These are phyloP conservation scores for Sebastes minor DNA, from an alignment of 2,797 vertebrate genomes.

Conservation along the genomic window DNA sequence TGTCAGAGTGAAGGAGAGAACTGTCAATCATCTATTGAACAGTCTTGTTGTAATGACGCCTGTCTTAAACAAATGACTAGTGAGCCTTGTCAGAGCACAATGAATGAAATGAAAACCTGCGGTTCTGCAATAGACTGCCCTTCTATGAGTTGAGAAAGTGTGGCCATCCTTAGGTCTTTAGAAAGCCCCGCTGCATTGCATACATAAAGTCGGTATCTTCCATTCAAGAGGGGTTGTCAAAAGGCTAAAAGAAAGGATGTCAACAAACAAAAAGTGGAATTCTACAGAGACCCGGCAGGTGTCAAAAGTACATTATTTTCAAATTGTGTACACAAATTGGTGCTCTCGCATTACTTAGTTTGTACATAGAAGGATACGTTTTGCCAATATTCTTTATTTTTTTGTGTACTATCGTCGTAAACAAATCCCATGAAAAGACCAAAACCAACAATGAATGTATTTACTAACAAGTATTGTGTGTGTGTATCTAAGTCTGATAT, in stretches of 20 bases:
- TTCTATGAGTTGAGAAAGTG: neutral
- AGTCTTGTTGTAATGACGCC: neutral
- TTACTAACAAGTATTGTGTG: too few species aligned
- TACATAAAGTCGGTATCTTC: neutral
- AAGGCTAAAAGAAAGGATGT: neutral
- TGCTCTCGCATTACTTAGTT: neutral
- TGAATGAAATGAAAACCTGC: neutral
- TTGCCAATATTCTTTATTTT: neutral
- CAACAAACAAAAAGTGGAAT: neutral
- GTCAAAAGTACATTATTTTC: neutral
- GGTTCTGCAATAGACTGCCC: neutral
- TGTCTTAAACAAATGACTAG: neutral
- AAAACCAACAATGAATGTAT: too few species aligned
- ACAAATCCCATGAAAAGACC: too few species aligned
- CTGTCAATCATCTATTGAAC: slow-evolving; percentile 39
- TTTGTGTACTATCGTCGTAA: neutral
- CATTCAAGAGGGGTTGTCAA: neutral
- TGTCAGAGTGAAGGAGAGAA: slow-evolving; percentile 10
- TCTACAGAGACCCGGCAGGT: neutral
- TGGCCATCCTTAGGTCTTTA: neutral
- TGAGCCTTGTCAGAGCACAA: neutral
- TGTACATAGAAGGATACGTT: neutral
- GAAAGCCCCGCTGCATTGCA: neutral
- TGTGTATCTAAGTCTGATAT: too few species aligned
- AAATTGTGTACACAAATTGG: neutral